phyloP scores from a whole-genome alignment of 2,113 vertebrate genomes.

The Tamias sibiricus region DNA sequence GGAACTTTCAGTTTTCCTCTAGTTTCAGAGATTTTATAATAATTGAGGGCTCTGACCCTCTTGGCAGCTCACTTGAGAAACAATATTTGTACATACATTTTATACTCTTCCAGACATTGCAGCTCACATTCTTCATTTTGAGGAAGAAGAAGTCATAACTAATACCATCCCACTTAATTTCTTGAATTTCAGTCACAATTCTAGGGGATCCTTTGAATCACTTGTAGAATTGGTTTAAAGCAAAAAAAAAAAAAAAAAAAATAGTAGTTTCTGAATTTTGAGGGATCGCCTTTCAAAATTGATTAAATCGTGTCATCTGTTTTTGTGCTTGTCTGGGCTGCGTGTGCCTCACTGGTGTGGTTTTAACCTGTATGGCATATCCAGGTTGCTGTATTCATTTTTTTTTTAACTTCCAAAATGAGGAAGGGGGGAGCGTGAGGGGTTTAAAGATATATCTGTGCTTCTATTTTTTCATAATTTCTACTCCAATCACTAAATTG shows the following conservation, averaged over 20 bases:
- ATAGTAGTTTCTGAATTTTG: constrained; percentile 33
- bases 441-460: constrained; percentile 22
- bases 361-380: not conserved
- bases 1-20: constrained; percentile 15
- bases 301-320: constrained; percentile 9
- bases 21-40: constrained; percentile 15
- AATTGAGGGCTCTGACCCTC: not conserved
- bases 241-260: not conserved
- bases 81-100: not conserved
- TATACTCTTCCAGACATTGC: not conserved
- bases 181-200: not conserved
- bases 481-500: not conserved
- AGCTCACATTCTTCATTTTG: not conserved
- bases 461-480: not conserved
- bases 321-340: constrained; percentile 6
- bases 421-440: not conserved
- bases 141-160: not conserved
- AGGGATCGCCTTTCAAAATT: constrained; percentile 28
- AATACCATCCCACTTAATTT: not conserved
- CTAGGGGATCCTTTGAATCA: not conserved
- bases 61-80: constrained; percentile 33
- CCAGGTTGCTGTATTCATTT: not conserved
- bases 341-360: not conserved
- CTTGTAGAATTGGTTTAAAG: not conserved
- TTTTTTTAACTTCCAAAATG: not conserved